Evolutionary conservation across 2,113 vertebrate species (phyloP), one percentile per base, ranked within the genome.

Genomic region (Syngnathoides biaculeatus): DNA sequence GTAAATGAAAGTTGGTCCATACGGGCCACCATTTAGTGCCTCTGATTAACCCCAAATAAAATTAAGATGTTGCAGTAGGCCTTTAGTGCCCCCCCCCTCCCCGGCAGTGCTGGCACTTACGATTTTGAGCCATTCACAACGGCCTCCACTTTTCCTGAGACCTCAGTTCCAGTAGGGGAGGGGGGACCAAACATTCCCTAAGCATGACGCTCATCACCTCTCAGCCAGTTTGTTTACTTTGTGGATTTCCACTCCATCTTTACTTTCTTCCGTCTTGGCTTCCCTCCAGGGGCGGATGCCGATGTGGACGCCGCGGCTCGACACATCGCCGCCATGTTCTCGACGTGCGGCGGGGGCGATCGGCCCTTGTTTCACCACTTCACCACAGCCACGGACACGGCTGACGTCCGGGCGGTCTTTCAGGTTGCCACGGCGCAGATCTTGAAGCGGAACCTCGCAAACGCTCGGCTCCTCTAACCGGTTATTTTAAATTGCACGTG

Each of bases 381-480:
- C 82, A 91, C 90, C 78, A 92, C 85, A 0, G 92, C 92, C 48
- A 92, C 86, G 2, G 87, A 93, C 61, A 83, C 88, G 0, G 42
- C 62, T 59, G 87, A 69, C 58, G 5, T 91, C 11, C 76, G 53
- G 71, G 65, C 81, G 2, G 89, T 87, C 39, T 85, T 93, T 63
- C 83, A 90, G 72, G 79, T 90, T 52, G 73, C 82, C 42, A 67
- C 87, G 35, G 81, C 87, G 20, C 89, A 89, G 64, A 82, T 92
- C 19, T 62, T 79, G 55, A 86, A 78, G 68, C 73, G 81, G 42
- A 91, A 90, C 71, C 60, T 92, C 11, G 75, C 79, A 56, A 79
- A 80, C 14, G 66, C 88, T 26, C 77, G 83, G 10, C 70, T 91
- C 61, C 75, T 90, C 19, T 93, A 67, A 82, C 60, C 5, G 6